phyloP scores from a whole-genome alignment of 2,888 invertebrate genomes.

The Cataglyphis altisquamis region DNA sequence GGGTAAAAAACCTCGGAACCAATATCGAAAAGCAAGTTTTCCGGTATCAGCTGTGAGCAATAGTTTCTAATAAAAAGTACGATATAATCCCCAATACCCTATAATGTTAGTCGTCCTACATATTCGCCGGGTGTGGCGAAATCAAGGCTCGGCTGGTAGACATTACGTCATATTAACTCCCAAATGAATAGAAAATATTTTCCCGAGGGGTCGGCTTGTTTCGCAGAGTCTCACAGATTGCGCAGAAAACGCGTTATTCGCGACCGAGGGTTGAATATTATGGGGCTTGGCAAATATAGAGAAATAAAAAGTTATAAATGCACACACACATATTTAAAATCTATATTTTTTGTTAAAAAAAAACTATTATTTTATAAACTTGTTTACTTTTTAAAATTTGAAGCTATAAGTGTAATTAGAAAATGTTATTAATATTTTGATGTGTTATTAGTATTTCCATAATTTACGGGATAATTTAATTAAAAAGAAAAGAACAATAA shows the following conservation, averaged over 20 bases:
- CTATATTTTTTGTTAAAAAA: not conserved
- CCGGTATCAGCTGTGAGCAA: constrained; percentile 63
- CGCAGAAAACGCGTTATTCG: constrained; percentile 17
- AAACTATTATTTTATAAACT: not conserved
- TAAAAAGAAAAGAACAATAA: not conserved
- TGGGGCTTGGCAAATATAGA: not conserved
- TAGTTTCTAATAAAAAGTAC: constrained; percentile 68
- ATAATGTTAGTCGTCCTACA: constrained; percentile 57
- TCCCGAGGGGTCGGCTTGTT: not conserved
- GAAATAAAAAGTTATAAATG: not conserved
- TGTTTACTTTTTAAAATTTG: not conserved
- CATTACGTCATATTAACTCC: constrained; percentile 47
- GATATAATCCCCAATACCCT: constrained; percentile 66
- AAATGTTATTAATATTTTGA: not conserved
- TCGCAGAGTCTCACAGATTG: not conserved
- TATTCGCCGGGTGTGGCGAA: constrained; percentile 27
- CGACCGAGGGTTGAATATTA: not conserved
- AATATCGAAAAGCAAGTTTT: constrained; percentile 62
- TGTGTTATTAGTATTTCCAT: not conserved
- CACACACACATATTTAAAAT: not conserved
- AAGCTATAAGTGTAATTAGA: not conserved
- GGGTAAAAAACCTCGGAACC: constrained; percentile 29
- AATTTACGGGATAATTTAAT: not conserved
- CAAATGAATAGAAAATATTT: constrained; percentile 59
- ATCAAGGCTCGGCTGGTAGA: constrained; percentile 51